A percentile compares a stretch with the other conserved stretches of the same genome.
These are phyloP conservation scores for Aurelia aurita complex sp. Pacific DNA, from an alignment of 30 jellyfish, hydroid and myxozoan genomes.

Conservation along the genomic window DNA sequence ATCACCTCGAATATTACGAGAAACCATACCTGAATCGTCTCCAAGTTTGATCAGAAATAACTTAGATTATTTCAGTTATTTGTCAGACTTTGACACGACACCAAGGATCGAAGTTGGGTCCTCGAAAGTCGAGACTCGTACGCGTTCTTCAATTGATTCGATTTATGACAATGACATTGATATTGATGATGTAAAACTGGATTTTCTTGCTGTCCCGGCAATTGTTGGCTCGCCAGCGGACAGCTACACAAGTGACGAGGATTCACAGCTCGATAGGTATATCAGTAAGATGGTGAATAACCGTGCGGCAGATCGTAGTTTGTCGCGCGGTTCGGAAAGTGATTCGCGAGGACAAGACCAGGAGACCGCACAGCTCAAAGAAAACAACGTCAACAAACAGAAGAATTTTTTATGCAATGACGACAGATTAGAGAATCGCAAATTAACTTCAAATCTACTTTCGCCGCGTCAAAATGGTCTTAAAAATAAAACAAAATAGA, in stretches of 20 bases:
- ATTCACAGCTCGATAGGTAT: slow-evolving; percentile 23
- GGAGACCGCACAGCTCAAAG: too few species aligned
- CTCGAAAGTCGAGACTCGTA: not conserved
- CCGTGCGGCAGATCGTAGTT: too few species aligned
- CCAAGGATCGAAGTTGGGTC: not conserved
- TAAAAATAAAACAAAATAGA: too few species aligned
- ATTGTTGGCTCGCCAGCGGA: slow-evolving; percentile 9
- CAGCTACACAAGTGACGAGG: slow-evolving; percentile 39
- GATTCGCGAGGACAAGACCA: too few species aligned
- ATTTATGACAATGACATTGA: not conserved
- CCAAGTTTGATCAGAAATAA: slow-evolving; percentile 13
- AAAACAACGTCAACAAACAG: too few species aligned
- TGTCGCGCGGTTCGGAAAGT: too few species aligned
- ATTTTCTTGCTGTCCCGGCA: slow-evolving; percentile 5
- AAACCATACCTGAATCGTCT: slow-evolving; percentile 21
- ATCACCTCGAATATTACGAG: not conserved
- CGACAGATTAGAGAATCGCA: too few species aligned
- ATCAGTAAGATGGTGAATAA: not conserved
- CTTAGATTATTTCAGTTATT: slow-evolving; percentile 14
- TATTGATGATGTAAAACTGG: not conserved
- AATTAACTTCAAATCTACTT: too few species aligned
- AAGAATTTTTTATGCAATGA: too few species aligned
- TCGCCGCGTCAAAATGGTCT: too few species aligned
- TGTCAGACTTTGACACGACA: not conserved
- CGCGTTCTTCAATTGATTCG: too few species aligned